These are phyloP conservation scores for Gulo gulo DNA, from an alignment of 2,113 vertebrate genomes.

Conservation along the genomic window DNA sequence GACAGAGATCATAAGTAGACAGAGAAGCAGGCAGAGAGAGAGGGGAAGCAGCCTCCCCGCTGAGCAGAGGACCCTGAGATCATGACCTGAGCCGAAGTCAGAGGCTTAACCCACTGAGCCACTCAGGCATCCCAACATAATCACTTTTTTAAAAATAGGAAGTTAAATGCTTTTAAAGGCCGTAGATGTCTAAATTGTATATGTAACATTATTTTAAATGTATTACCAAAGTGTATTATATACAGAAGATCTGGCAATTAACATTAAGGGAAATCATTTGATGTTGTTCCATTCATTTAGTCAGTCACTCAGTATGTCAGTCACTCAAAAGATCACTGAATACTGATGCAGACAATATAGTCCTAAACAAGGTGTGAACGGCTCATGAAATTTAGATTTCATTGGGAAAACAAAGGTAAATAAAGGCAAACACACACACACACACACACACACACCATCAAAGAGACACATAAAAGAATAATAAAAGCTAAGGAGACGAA, in stretches of 20 bases:
- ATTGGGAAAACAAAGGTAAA: background rate
- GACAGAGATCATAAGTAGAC: too few relatives aligned
- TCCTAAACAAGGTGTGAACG: background rate
- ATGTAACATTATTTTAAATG: background rate
- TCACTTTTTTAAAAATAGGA: background rate
- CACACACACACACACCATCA: background rate
- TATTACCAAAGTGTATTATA: background rate
- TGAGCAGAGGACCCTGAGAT: too few relatives aligned
- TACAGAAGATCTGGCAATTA: background rate
- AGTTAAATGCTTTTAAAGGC: background rate
- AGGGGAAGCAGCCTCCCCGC: too few relatives aligned
- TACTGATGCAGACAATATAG: background rate
- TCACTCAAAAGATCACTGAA: background rate
- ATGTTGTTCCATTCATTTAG: background rate
- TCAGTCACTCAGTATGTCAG: background rate
- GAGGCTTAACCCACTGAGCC: too few relatives aligned
- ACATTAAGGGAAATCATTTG: background rate
- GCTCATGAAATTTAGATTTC: background rate
- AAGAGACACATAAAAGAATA: background rate
- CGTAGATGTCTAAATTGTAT: background rate
- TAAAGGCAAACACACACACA: background rate
- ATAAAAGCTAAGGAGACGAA: background rate
- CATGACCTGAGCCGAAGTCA: too few relatives aligned
- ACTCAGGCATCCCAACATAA: background rate
- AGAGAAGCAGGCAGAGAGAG: too few relatives aligned